Evolutionary conservation across 2,888 invertebrate genomes (phyloP).

Genomic region (Eupelmus urozonus): DNA sequence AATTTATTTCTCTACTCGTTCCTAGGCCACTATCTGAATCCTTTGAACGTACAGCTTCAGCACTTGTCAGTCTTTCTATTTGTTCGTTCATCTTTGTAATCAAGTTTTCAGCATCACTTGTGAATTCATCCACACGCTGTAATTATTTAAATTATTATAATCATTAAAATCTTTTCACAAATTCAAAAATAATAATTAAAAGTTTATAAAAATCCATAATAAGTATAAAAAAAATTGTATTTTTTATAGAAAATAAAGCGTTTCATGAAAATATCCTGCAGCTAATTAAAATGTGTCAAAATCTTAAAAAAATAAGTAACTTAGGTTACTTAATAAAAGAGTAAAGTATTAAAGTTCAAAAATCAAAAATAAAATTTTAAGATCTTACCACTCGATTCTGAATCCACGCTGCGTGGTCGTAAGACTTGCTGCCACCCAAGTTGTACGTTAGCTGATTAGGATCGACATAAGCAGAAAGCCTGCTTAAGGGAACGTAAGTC

Average conservation of each 20-base stretch:
- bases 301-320: no score
- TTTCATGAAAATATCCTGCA: no score
- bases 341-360: not conserved
- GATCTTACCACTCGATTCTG: conserved; percentile 84
- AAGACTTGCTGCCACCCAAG: conserved; percentile 85
- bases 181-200: not conserved
- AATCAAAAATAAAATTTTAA: conserved; percentile 66
- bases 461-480: conserved; percentile 85
- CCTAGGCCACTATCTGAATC: conserved; percentile 80
- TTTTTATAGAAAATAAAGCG: not conserved
- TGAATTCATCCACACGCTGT: conserved; percentile 82
- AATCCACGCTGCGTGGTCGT: conserved; percentile 87
- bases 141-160: conserved; percentile 3
- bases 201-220: conserved; percentile 7
- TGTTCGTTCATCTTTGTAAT: conserved; percentile 82
- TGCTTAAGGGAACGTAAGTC: conserved; percentile 83
- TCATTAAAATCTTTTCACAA: not conserved
- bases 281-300: no score
- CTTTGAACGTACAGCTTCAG: conserved; percentile 79
- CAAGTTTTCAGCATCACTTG: conserved; percentile 81
- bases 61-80: conserved; percentile 79
- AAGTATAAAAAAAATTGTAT: conserved; percentile 8
- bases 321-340: not conserved
- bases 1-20: conserved; percentile 79
- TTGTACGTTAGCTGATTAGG: conserved; percentile 84